phyloP scores from a whole-genome alignment of 2,797 vertebrate genomes.

The Nasua narica region DNA sequence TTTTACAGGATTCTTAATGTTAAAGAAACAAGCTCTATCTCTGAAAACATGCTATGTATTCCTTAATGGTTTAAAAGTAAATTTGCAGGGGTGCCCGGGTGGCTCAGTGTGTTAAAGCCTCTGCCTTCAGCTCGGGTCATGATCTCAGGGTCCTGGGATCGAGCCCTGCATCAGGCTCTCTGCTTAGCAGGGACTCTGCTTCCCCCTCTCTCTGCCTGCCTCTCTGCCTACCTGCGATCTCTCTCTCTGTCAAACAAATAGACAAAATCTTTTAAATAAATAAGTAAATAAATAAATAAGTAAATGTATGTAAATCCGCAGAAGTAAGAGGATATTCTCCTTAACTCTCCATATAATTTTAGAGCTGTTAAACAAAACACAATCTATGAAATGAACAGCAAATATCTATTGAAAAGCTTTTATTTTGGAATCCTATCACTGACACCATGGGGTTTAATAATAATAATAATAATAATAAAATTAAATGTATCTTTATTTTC shows the following conservation, averaged over 20 bases:
- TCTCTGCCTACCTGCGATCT: too few relatives aligned
- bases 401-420: constrained; percentile 24
- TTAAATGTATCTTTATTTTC: constrained; percentile 39
- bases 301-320: not conserved
- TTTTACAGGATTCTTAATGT: not conserved
- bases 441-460: not conserved
- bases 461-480: constrained; percentile 53
- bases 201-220: too few relatives aligned
- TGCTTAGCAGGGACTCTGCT: too few relatives aligned
- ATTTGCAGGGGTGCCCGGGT: not conserved
- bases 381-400: not conserved
- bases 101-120: too few relatives aligned
- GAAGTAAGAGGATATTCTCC: not conserved
- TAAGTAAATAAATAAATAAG: too few relatives aligned
- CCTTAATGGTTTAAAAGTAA: not conserved
- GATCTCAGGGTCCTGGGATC: too few relatives aligned
- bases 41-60: not conserved
- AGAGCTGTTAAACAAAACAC: not conserved
- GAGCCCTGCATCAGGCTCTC: too few relatives aligned
- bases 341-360: constrained; percentile 15
- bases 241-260: too few relatives aligned
- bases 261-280: too few relatives aligned
- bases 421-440: constrained; percentile 7
- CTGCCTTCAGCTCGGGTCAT: too few relatives aligned
- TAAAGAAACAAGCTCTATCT: not conserved